Evolutionary conservation across 2,113 vertebrate species (phyloP).

Genomic region (Paedocypris sp.): DNA sequence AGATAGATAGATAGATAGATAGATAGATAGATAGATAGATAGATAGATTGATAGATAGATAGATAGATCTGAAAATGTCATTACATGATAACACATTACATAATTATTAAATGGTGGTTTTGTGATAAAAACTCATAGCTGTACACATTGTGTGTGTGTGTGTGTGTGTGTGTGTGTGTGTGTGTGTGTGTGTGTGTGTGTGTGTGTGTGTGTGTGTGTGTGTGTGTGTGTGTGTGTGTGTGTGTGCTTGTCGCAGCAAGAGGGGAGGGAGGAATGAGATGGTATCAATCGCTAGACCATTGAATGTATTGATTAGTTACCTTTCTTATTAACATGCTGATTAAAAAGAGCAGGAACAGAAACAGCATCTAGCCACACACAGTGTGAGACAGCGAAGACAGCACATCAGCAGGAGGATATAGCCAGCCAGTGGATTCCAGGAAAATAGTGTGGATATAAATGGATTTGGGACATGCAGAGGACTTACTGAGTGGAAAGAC

Average conservation of each 20-base stretch:
- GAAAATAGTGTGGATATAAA: constrained; percentile 18
- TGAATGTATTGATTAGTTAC: constrained; percentile 77
- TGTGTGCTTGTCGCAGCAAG: constrained; percentile 35
- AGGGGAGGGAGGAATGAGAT: constrained; percentile 59
- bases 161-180: too few species aligned
- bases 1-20: too few species aligned
- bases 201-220: too few species aligned
- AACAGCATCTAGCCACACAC: constrained; percentile 44
- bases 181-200: too few species aligned
- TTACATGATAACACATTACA: too few species aligned
- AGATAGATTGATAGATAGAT: too few species aligned
- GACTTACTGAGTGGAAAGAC: not conserved
- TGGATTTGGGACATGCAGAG: constrained; percentile 13
- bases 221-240: constrained; percentile 33
- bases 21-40: too few species aligned
- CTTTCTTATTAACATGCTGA: constrained; percentile 79
- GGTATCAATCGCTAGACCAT: constrained; percentile 71
- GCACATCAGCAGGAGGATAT: constrained; percentile 11
- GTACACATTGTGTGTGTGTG: too few species aligned
- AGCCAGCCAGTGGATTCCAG: constrained; percentile 30
- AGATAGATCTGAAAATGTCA: too few species aligned
- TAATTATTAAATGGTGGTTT: too few species aligned
- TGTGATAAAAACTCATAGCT: too few species aligned
- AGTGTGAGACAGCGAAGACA: constrained; percentile 19
- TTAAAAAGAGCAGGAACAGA: constrained; percentile 60